These are phyloP conservation scores for Acanthochromis polyacanthus DNA, from an alignment of 2,113 vertebrate species.

Conservation along the genomic window DNA sequence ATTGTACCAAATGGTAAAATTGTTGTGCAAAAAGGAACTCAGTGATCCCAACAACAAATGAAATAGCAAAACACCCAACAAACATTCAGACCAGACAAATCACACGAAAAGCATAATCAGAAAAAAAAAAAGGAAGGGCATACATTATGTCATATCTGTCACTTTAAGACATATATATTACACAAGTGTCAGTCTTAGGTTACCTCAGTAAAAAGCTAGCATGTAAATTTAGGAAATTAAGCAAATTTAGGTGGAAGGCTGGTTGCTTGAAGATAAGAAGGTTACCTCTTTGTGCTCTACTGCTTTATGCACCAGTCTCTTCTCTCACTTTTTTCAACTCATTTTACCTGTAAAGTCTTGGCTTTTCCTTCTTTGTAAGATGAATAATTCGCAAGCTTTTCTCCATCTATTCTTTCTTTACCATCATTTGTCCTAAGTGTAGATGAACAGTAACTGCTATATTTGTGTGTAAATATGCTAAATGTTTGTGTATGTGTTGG, in stretches of 20 bases:
- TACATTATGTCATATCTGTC: background rate
- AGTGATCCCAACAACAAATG: too few relatives aligned
- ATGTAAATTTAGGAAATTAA: constrained; percentile 9
- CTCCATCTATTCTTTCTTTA: background rate
- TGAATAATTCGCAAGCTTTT: background rate
- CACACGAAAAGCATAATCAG: too few relatives aligned
- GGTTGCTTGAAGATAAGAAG: constrained; percentile 29
- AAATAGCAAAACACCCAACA: too few relatives aligned
- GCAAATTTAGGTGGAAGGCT: constrained; percentile 6
- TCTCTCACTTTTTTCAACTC: constrained; percentile 2
- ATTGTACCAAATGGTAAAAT: too few relatives aligned
- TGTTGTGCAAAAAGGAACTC: too few relatives aligned
- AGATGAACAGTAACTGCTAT: background rate
- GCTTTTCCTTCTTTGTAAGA: background rate
- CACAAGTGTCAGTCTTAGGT: background rate
- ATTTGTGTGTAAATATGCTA: background rate
- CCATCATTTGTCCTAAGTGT: background rate
- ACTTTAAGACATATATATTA: background rate
- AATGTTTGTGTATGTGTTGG: background rate
- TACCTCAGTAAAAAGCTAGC: background rate
- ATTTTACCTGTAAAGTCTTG: constrained; percentile 1
- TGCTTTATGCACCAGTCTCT: constrained; percentile 16
- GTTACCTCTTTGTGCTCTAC: constrained; percentile 16
- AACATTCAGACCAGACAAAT: too few relatives aligned
- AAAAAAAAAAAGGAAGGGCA: too few relatives aligned